Conservation (phyloP, 1,140 invertebrate species). For the Doryteuthis pealeii region DNA sequence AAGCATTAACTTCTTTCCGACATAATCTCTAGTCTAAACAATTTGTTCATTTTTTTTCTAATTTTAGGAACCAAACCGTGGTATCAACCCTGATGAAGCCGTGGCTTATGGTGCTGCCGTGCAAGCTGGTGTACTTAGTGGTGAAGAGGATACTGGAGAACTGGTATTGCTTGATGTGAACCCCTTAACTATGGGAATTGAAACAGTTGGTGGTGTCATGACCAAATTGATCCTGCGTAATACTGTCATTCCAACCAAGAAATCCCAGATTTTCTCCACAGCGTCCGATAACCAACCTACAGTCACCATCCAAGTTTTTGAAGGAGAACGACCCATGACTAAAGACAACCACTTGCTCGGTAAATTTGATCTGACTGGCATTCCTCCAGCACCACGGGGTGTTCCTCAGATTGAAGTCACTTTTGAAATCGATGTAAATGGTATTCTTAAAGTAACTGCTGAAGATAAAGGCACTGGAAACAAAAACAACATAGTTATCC, state of each 20-base stretch:
- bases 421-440: constrained; percentile 99
- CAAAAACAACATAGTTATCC: constrained; percentile 98
- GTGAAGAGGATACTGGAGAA: constrained; percentile 83
- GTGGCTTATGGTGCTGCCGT: constrained; percentile 94
- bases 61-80: constrained; percentile 84
- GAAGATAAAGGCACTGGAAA: constrained; percentile 99
- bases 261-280: constrained; percentile 99
- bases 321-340: constrained; percentile 98
- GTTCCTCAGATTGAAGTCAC: constrained; percentile 99
- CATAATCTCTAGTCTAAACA: too few species aligned
- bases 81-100: constrained; percentile 91
- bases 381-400: constrained; percentile 94
- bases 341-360: constrained; percentile 98
- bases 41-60: too few species aligned
- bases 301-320: constrained; percentile 96
- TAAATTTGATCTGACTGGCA: constrained; percentile 97
- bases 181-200: constrained; percentile 97
- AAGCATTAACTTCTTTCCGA: too few species aligned
- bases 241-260: constrained; percentile 99
- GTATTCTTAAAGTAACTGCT: constrained; percentile 88
- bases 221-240: constrained; percentile 97
- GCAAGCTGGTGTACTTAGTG: constrained; percentile 82
- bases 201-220: constrained; percentile 99
- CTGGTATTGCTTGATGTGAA: constrained; percentile 97
- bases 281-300: constrained; percentile 99